Conservation (phyloP, 2,113 vertebrate genomes). For the Plectropomus leopardus region DNA sequence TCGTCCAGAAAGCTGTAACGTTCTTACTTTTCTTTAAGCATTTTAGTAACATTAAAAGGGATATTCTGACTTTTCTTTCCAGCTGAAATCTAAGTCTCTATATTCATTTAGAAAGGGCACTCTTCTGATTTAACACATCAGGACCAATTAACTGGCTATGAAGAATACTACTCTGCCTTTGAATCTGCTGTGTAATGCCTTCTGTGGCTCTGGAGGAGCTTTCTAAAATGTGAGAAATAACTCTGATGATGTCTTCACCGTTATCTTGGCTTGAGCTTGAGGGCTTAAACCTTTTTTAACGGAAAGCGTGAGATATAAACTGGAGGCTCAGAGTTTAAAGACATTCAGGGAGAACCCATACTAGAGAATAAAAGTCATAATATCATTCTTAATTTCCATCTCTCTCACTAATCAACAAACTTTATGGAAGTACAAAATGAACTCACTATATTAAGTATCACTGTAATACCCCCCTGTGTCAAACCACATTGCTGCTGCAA, state of each 20-base stretch:
- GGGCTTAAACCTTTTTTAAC: too few species aligned
- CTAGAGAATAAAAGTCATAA: neutral
- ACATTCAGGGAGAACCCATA: neutral
- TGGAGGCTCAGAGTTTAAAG: too few species aligned
- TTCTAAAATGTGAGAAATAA: neutral
- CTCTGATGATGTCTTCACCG: neutral
- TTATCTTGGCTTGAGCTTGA: neutral
- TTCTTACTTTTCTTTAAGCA: neutral
- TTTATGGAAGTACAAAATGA: conserved; percentile 23
- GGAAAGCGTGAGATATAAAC: too few species aligned
- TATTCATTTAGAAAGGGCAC: neutral
- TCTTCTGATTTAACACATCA: neutral
- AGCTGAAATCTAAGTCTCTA: neutral
- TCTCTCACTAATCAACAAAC: neutral
- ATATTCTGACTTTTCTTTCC: neutral
- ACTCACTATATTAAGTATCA: neutral
- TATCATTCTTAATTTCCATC: neutral
- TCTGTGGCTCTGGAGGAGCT: neutral
- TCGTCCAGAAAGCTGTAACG: too few species aligned
- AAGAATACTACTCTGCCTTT: neutral
- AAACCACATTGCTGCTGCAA: conserved; percentile 8
- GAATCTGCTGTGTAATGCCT: neutral
- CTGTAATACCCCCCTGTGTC: neutral
- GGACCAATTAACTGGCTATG: neutral
- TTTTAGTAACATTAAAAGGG: neutral